Base-by-base conservation (phyloP, 2,113 vertebrate genomes). In the Oxygymnocypris stewartii region DNA sequence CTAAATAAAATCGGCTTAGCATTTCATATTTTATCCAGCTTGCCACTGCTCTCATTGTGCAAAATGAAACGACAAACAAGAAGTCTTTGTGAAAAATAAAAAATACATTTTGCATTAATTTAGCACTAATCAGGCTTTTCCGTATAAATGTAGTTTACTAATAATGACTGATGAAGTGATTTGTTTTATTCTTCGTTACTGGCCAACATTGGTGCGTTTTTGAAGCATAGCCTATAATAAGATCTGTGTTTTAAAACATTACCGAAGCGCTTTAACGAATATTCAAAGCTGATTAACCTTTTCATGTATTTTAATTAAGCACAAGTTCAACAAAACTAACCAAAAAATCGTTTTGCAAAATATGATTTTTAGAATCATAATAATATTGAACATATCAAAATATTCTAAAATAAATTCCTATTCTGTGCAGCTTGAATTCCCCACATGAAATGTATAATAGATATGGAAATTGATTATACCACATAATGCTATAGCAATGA, bases 311-410 rank as follows among this genome's bases (percentile, higher is more conserved):
- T 16, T 7, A 75, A 44, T 75, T 44, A 76, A 25, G 6, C 42
- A 49, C 6, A 12, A 8, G 16, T 71, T 71, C 35, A 37, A 71
- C 69, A 18, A 28, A 49, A 28, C 3, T 14, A 25, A 49, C 1
- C 4, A 47, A 13, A 11, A 1, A 74, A 25, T n/a, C 23, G n/a
- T 4, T 47, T 75, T n/a, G 2, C 23, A 25, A 25, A 75, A 75
- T 25, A 42, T 44, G 73, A 75, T 75, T 75, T 74, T 44, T 47
- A 44, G n/a, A 23, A 69, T 42, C 35, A 75, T 75, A 73, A 73
- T 40, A 5, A 14, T 25, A 31, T 31, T 31, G 28, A 31, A 31
- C 28, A 31, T 31, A 31, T 31, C 28, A 31, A 31, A 42, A 44
- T 44, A 44, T 74, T 44, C 5, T 12, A 23, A 47, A 47, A 75